A percentile compares a stretch with the other conserved stretches of the same genome.
Conservation (phyloP, 2,888 invertebrate species). For the Deilephila porcellus region DNA sequence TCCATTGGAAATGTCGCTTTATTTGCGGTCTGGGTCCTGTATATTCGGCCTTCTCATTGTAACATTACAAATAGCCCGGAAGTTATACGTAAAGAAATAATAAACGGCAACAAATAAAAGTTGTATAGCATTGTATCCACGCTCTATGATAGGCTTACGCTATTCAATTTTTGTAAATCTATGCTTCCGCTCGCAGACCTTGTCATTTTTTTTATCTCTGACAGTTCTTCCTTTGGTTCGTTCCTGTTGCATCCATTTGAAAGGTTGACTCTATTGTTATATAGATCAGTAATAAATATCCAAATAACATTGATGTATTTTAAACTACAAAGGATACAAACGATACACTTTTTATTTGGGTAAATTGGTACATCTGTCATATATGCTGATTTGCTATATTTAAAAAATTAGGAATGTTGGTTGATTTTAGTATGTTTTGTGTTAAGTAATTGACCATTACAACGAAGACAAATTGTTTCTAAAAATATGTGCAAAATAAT, state of each 20-base stretch:
- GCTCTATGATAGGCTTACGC: constrained; percentile 17
- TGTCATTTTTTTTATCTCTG: background rate
- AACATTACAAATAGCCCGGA: constrained; percentile 47
- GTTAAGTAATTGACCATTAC: background rate
- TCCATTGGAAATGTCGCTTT: background rate
- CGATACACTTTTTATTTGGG: background rate
- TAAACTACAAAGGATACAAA: background rate
- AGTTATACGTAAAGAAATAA: constrained; percentile 40
- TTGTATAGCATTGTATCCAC: constrained; percentile 43
- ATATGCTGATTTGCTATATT: background rate
- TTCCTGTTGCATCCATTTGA: background rate
- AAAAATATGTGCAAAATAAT: too few species aligned
- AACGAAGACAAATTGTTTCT: too few species aligned
- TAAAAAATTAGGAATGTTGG: background rate
- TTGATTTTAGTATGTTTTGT: background rate
- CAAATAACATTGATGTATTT: background rate
- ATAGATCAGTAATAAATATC: constrained; percentile 16
- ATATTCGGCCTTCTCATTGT: constrained; percentile 50
- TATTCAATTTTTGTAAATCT: constrained; percentile 22
- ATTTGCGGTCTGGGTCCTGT: constrained; percentile 63
- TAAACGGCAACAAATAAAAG: constrained; percentile 77
- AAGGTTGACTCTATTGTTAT: constrained; percentile 9
- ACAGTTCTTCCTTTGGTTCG: constrained; percentile 1
- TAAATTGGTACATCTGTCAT: background rate
- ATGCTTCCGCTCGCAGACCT: constrained; percentile 20